phyloP scores from a whole-genome alignment of 1,140 invertebrate species.

The Pomacea maculata region DNA sequence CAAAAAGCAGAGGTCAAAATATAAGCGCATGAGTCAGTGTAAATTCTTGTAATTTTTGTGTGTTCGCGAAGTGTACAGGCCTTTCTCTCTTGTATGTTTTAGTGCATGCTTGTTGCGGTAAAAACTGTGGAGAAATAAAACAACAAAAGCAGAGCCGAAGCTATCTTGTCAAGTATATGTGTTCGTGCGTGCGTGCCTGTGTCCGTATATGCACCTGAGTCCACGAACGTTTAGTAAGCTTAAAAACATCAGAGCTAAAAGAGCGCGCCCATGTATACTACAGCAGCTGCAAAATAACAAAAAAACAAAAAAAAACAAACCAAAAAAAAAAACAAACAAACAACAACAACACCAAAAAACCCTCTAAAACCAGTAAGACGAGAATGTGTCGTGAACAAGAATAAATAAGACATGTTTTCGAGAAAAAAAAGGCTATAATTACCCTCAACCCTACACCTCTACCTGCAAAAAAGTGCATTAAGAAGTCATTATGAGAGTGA shows the following conservation, averaged over 20 bases:
- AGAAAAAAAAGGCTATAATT: no score
- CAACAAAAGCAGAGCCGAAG: no score
- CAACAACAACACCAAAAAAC: background rate
- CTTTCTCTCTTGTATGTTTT: no score
- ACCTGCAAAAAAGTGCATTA: no score
- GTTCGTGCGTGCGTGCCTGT: background rate
- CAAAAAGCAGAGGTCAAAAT: no score
- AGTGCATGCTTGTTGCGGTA: no score
- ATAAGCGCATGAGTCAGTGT: no score
- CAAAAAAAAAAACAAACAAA: background rate
- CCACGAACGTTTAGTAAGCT: background rate
- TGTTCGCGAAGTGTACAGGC: no score
- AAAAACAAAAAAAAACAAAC: background rate
- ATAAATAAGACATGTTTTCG: background rate
- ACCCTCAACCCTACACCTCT: no score
- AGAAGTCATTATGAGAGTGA: no score
- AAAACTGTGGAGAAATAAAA: no score
- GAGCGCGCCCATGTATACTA: background rate
- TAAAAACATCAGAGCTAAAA: background rate
- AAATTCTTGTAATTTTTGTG: no score
- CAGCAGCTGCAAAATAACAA: background rate
- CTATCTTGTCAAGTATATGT: background rate
- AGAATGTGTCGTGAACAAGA: background rate
- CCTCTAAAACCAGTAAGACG: background rate
- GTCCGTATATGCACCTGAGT: background rate